Evolutionary conservation across 2,888 invertebrate genomes (phyloP).

Genomic region (Cosmia trapezina): DNA sequence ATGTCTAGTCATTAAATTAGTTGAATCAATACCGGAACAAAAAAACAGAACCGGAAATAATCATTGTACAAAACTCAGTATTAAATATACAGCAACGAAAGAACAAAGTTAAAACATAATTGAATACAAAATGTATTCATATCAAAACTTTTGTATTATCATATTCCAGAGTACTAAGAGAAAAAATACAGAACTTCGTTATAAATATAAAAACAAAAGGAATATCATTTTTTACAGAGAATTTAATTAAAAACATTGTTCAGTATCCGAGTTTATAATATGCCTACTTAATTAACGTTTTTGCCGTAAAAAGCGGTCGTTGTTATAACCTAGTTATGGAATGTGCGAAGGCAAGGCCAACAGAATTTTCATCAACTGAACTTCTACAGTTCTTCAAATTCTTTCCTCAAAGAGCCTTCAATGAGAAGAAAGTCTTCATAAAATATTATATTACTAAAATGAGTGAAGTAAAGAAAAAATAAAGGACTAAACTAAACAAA

Average conservation of each 20-base stretch:
- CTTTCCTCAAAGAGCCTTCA: constrained; percentile 33
- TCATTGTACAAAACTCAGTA: background rate
- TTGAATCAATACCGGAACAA: background rate
- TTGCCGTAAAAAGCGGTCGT: constrained; percentile 66
- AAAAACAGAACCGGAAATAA: background rate
- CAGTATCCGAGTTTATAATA: constrained; percentile 71
- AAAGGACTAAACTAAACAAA: constrained; percentile 16
- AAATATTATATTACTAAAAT: constrained; percentile 36
- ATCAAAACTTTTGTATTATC: constrained; percentile 43
- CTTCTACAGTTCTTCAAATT: constrained; percentile 40
- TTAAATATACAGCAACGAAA: constrained; percentile 6
- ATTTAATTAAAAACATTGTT: constrained; percentile 71
- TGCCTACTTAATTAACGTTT: constrained; percentile 73
- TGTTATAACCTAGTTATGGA: constrained; percentile 68
- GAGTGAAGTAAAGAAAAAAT: constrained; percentile 11
- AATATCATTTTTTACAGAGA: constrained; percentile 63
- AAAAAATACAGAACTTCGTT: constrained; percentile 54
- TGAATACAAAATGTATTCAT: constrained; percentile 50
- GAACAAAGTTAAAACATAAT: constrained; percentile 28
- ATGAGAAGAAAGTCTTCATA: constrained; percentile 26
- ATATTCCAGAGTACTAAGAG: constrained; percentile 36
- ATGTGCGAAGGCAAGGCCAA: constrained; percentile 54
- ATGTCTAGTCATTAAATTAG: background rate
- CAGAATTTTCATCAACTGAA: constrained; percentile 56
- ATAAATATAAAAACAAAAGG: constrained; percentile 49